Evolutionary conservation across 2,113 vertebrate genomes (phyloP), one percentile per base, ranked within the genome.

Genomic region (Equus przewalskii): DNA sequence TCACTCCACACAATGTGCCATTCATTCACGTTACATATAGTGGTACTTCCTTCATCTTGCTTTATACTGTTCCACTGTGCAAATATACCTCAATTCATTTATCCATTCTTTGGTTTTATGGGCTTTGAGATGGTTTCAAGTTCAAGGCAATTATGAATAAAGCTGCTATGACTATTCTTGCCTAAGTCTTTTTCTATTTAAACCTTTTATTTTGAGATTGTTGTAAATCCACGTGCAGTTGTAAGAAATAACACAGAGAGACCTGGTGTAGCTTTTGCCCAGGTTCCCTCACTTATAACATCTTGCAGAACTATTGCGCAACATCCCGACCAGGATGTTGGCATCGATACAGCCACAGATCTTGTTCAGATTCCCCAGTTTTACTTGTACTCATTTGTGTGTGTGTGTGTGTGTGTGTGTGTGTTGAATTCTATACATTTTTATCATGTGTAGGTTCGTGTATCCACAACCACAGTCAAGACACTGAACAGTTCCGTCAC

Each of bases 201-300:
- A 79, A 64, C 72, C n/a, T 73, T 91, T 64, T 58, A 44, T 73
- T 91, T 64, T 58, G 88, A 85, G 72, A 89, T 65, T 24, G 36
- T 1, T 73, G 11, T 78, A 82, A 54, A 84, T 36, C 65, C 19
- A 56, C 28, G 28, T 24, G 7, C 30, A 14, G 30, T 4, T 22
- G 7, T 56, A 70, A 28, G 65, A 79, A 84, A 46, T 83, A n/a
- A 67, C 15, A 44, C 15, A 46, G 49, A 70, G 19, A 36, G 44
- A 64, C 70, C 46, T 30, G 41, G 7, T 3, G 13, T 28, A 3
- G 16, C 22, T 67, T 70, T 81, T 54, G 13, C 28, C 51, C 21
- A n/a, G 26, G 22, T 60, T 46, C 24, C 44, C 49, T 69, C 44
- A 19, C 21, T 60, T 4, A 11, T 19, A 79, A 54, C 49, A 24